A percentile compares a stretch with the other conserved stretches of the same genome.
These are phyloP conservation scores for Triplophysa rosa DNA, from an alignment of 2,113 vertebrate genomes.

Conservation along the genomic window DNA sequence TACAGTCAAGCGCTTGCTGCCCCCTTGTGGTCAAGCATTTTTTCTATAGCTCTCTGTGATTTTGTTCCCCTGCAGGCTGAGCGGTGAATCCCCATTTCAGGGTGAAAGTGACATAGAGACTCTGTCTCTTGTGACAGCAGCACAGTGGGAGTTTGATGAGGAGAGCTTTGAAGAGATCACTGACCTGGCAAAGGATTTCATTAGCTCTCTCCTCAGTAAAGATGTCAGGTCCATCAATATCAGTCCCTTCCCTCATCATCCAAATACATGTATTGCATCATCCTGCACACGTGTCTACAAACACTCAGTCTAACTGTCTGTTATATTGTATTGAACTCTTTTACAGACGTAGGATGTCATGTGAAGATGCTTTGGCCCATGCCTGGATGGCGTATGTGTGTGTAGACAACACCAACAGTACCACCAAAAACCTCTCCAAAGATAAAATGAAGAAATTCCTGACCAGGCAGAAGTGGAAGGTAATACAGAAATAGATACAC, in stretches of 20 bases:
- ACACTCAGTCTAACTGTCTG: background rate
- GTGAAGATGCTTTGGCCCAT: slow-evolving; percentile 73
- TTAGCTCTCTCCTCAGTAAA: slow-evolving; percentile 80
- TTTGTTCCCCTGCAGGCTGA: slow-evolving; percentile 69
- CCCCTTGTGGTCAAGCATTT: slow-evolving; percentile 48
- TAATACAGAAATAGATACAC: slow-evolving; percentile 42
- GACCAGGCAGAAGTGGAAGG: slow-evolving; percentile 85
- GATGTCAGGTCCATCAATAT: slow-evolving; percentile 69
- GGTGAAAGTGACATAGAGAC: slow-evolving; percentile 81
- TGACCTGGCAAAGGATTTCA: slow-evolving; percentile 81
- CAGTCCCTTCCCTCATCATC: background rate
- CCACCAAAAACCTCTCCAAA: slow-evolving; percentile 76
- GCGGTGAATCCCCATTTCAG: slow-evolving; percentile 86
- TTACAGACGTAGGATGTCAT: slow-evolving; percentile 75
- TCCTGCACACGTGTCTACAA: background rate
- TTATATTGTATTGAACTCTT: background rate
- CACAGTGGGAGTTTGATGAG: slow-evolving; percentile 81
- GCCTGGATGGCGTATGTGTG: slow-evolving; percentile 76
- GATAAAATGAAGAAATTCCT: slow-evolving; percentile 84
- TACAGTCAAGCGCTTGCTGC: background rate
- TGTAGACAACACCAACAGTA: slow-evolving; percentile 52
- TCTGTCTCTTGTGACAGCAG: slow-evolving; percentile 78
- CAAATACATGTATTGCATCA: background rate
- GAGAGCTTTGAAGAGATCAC: slow-evolving; percentile 82
- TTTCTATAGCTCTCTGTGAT: background rate